Evolutionary conservation across 2,888 invertebrate genomes (phyloP), one percentile per base, ranked within the genome.

Genomic region (Magallana nippona): DNA sequence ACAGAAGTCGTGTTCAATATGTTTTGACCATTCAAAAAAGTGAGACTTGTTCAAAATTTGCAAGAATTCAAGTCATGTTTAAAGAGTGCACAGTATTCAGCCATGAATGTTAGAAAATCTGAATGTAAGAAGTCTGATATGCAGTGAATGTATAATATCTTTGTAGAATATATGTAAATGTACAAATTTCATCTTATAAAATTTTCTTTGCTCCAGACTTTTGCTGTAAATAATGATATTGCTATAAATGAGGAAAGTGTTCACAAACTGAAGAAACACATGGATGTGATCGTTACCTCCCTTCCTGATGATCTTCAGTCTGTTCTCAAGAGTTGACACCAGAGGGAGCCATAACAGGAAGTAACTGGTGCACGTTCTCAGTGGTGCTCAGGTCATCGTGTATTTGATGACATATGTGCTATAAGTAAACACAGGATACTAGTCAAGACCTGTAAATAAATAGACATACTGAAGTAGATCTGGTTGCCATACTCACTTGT

Each of bases 221-320:
- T 92, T 91, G 92, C 92, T 63, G 84, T 86, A 55, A 90, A 88
- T 83, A 95, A 95, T 89, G 96, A 96, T 92, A 93, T 95, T 83
- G 95, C 95, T 17, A 93, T 96, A 57, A 95, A 95, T 84, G 95
- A 96, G 90, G 95, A 96, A 84, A 95, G 94, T 82, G 91, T 94
- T 83, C 93, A 94, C 82, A 95, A 95, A 86, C 92, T 95, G 27
- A 95, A 96, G 91, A 95, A 92, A 79, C 96, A 97, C 90, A 95
- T 98, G 91, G 96, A 97, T 87, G 97, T 97, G 92, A 96, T 98
- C 87, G 97, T 97, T 89, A 96, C 96, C 93, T 96, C 97, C 84
- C 95, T 98, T 91, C 97, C 98, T 5, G 97, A 97, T 86, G 98
- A 98, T 95, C 95, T 98, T 94, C 97, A 97, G 95, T 96, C 96